phyloP scores from a whole-genome alignment of 2,113 vertebrate species.

The Asarcornis scutulata region DNA sequence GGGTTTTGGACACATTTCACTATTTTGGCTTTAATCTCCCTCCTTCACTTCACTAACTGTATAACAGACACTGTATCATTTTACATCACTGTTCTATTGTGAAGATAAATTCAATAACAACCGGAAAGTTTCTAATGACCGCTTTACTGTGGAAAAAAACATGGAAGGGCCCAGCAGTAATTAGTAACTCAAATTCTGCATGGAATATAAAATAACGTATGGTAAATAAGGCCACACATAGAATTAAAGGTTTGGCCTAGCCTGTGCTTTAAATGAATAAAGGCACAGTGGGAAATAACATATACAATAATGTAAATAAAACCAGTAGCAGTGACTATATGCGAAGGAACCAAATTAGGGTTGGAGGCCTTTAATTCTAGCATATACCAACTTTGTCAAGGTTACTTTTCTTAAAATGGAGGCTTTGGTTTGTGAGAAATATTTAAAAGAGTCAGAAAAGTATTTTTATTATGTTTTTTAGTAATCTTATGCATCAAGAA shows the following conservation, averaged over 20 bases:
- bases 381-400: not conserved
- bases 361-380: not conserved
- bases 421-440: not conserved
- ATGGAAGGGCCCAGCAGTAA: not conserved
- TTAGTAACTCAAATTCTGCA: not conserved
- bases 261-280: not conserved
- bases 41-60: not conserved
- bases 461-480: not conserved
- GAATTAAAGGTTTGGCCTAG: not conserved
- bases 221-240: not conserved
- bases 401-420: not conserved
- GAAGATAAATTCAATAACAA: not conserved
- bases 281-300: not conserved
- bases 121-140: not conserved
- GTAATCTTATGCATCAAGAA: not conserved
- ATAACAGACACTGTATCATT: not conserved
- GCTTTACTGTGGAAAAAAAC: not conserved
- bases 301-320: not conserved
- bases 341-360: not conserved
- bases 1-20: not conserved
- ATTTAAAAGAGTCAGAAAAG: not conserved
- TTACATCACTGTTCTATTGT: not conserved
- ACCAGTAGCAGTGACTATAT: not conserved
- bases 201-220: not conserved
- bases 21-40: not conserved